Conservation (phyloP, 2,113 vertebrate genomes). For the Pseudopodoces humilis region DNA sequence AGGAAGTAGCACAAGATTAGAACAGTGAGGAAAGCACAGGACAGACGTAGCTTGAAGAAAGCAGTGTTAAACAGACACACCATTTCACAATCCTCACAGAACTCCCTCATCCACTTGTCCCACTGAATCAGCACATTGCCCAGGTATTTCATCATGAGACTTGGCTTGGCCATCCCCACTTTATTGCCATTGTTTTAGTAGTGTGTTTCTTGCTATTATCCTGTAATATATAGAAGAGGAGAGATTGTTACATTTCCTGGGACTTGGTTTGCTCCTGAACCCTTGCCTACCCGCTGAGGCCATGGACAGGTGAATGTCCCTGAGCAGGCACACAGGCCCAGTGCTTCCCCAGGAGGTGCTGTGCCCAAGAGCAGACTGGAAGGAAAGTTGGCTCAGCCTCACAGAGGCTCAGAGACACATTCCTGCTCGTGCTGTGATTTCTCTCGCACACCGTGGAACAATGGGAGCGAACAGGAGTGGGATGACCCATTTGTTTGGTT, state of each 20-base stretch:
- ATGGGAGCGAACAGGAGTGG: not conserved
- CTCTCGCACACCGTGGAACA: not conserved
- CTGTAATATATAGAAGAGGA: not conserved
- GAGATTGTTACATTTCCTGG: not conserved
- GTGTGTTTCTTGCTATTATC: not conserved
- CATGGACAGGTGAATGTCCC: not conserved
- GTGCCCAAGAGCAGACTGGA: not conserved
- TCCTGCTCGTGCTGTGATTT: not conserved
- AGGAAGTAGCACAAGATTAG: not conserved
- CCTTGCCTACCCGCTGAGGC: not conserved
- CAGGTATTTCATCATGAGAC: not conserved
- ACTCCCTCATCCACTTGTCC: not conserved
- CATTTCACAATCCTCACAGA: not conserved
- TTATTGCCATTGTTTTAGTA: not conserved
- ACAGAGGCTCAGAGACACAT: not conserved
- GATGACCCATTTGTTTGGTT: conserved; percentile 59
- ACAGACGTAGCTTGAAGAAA: not conserved
- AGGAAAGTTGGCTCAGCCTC: not conserved
- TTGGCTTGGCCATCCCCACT: not conserved
- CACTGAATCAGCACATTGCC: not conserved
- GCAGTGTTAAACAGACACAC: not conserved
- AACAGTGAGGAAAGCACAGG: not conserved
- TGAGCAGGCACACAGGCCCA: too few relatives aligned
- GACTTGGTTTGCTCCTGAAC: not conserved
- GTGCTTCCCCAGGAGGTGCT: not conserved